Conservation (phyloP, 2,113 vertebrate species). For the Rhombomys opimus region DNA sequence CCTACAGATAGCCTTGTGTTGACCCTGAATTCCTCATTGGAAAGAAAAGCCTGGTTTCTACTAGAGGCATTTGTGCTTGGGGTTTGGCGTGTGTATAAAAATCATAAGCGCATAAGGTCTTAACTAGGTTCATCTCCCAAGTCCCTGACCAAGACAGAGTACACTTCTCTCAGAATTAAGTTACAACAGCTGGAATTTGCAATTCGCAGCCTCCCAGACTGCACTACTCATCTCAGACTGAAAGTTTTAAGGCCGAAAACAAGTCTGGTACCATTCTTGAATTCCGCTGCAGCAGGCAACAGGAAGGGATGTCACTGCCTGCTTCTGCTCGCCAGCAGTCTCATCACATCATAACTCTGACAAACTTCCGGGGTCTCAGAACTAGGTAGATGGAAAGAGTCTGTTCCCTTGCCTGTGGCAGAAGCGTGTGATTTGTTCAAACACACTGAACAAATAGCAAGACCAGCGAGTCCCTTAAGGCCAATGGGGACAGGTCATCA, state of each 20-base stretch:
- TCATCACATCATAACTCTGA: conserved; percentile 41
- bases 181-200: conserved; percentile 81
- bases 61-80: conserved; percentile 67
- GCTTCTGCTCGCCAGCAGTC: conserved; percentile 59
- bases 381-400: conserved; percentile 39
- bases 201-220: conserved; percentile 38
- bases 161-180: conserved; percentile 61
- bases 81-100: conserved; percentile 68
- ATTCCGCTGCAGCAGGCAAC: conserved; percentile 74
- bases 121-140: conserved; percentile 51
- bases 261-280: conserved; percentile 71
- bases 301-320: conserved; percentile 74
- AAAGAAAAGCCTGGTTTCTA: conserved; percentile 60
- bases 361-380: conserved; percentile 39
- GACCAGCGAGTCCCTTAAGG: conserved; percentile 10
- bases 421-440: conserved; percentile 64
- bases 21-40: conserved; percentile 69
- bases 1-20: conserved; percentile 74
- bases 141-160: conserved; percentile 37
- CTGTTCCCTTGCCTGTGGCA: conserved; percentile 48
- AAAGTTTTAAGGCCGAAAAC: conserved; percentile 76
- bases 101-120: neutral
- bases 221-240: conserved; percentile 76
- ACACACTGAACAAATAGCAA: neutral
- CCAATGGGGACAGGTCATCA: conserved; percentile 16